phyloP scores from a whole-genome alignment of 2,888 invertebrate species.

The Drosophila recens region DNA sequence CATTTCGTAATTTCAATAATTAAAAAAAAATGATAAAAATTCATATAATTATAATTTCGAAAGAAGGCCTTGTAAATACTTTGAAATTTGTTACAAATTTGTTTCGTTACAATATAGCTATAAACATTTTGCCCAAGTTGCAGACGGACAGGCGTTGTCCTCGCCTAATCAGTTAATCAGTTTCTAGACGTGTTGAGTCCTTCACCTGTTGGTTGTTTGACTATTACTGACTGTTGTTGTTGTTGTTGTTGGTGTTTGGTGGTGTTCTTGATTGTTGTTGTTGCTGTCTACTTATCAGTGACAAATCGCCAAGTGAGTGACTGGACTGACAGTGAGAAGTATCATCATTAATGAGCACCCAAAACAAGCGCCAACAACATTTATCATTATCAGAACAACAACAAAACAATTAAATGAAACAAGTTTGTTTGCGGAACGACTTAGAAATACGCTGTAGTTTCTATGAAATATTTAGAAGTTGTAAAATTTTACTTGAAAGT shows the following conservation, averaged over 20 bases:
- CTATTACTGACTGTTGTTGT: background rate
- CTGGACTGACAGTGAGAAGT: slow-evolving; percentile 66
- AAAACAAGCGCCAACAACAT: slow-evolving; percentile 49
- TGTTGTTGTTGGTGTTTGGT: too few relatives aligned
- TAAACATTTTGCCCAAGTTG: too few relatives aligned
- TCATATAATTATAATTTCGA: too few relatives aligned
- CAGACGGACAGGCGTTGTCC: too few relatives aligned
- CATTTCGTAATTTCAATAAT: too few relatives aligned
- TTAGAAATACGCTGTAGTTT: slow-evolving; percentile 7
- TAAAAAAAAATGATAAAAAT: too few relatives aligned
- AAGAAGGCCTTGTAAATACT: too few relatives aligned
- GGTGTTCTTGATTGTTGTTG: slow-evolving; percentile 7
- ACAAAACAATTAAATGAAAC: slow-evolving; percentile 20
- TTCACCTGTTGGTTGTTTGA: slow-evolving; percentile 37
- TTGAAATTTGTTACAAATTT: too few relatives aligned
- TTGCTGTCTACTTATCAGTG: slow-evolving; percentile 61
- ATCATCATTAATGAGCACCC: slow-evolving; percentile 71
- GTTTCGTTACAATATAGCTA: too few relatives aligned
- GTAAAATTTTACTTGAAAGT: too few relatives aligned
- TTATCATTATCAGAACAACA: slow-evolving; percentile 63
- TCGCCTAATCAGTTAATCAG: slow-evolving; percentile 12
- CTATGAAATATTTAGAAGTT: too few relatives aligned
- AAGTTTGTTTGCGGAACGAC: background rate
- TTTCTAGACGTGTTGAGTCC: slow-evolving; percentile 17
- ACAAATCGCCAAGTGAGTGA: slow-evolving; percentile 68